Evolutionary conservation across 2,888 invertebrate species (phyloP), one percentile per base, ranked within the genome.

Genomic region (Thumatha senex): DNA sequence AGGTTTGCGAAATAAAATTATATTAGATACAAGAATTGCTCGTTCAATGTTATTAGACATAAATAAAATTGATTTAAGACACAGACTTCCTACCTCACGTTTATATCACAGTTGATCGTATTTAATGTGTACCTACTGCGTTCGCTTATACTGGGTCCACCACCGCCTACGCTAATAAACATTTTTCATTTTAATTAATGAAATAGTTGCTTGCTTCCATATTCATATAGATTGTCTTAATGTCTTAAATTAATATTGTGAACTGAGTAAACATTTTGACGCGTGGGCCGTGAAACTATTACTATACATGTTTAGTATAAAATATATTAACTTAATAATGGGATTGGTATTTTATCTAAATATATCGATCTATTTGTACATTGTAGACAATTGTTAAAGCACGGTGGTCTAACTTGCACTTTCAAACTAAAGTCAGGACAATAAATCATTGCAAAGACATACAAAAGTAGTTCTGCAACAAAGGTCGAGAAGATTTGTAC

Each of bases 401-500:
- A 31, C 15, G 12, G 15, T 31, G 31, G 31, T 42, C 42, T 18
- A 12, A n/a, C 29, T 30, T 10, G 18, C 11, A 15, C 48, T 10
- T 11, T 13, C 18, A 34, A 43, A 29, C 13, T 40, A 13, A 13
- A 35, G 40, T 45, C 44, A 33, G 45, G 55, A 51, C 50, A 52
- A 72, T 73, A 71, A 70, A 72, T 69, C 61, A 63, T 64, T 57
- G 57, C 53, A 63, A 68, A 67, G 72, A 72, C 67, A 67, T 71
- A 71, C 74, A 78, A 80, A 86, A 79, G 78, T 79, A 82, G 78
- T 24, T 24, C 76, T 76, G 71, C 74, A 69, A 78, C 78, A 80
- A 84, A 86, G 86, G 83, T 80, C 79, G 80, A 76, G 60, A 73
- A 80, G 82, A 80, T 80, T 81, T 78, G 78, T 80, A 77, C 77